These are phyloP conservation scores for Leptogaster cylindrica DNA, from an alignment of 2,888 invertebrate species.

Conservation along the genomic window DNA sequence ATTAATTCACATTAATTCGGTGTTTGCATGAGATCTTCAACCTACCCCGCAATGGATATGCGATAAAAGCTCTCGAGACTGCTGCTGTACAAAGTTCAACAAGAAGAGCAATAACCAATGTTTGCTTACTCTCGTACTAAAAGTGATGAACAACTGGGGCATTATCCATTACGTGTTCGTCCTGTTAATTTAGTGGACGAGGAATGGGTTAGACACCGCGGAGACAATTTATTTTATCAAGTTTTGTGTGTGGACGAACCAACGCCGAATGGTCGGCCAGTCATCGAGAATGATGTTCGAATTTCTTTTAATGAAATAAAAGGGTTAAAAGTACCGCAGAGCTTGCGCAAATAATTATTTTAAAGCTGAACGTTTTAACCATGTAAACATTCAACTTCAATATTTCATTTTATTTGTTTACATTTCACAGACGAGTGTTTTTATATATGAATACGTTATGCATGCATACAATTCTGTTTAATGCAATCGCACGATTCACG, in stretches of 20 bases:
- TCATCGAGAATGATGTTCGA: not conserved
- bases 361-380: too few species aligned
- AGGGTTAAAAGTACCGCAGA: too few species aligned
- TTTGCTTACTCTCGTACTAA: constrained; percentile 12
- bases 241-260: too few species aligned
- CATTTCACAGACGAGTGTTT: too few species aligned
- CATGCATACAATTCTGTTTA: too few species aligned
- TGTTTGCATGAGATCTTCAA: constrained; percentile 26
- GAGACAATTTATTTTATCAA: constrained; percentile 27
- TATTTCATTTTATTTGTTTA: too few species aligned
- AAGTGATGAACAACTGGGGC: constrained; percentile 25
- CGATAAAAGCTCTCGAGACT: constrained; percentile 34
- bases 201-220: constrained; percentile 12
- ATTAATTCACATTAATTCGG: constrained; percentile 42
- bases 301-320: too few species aligned
- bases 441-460: too few species aligned
- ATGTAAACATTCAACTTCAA: too few species aligned
- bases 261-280: too few species aligned
- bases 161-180: constrained; percentile 11
- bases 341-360: too few species aligned
- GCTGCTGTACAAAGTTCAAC: constrained; percentile 4
- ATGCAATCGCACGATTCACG: too few species aligned
- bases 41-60: not conserved
- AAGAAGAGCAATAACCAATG: constrained; percentile 35
- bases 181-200: constrained; percentile 5